phyloP scores from a whole-genome alignment of 2,113 vertebrate genomes.

The Boleophthalmus pectinirostris region DNA sequence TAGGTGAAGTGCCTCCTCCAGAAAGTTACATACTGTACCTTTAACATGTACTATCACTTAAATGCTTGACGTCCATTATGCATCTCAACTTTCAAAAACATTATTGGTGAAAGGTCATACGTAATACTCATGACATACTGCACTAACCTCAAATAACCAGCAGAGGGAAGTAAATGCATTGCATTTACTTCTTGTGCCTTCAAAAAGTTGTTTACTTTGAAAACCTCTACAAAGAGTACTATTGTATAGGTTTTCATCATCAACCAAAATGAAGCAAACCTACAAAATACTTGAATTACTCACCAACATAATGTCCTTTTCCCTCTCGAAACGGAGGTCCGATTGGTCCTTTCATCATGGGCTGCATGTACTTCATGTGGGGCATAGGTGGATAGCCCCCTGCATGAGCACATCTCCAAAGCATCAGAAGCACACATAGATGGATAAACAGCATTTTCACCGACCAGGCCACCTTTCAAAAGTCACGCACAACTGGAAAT shows the following conservation, averaged over 20 bases:
- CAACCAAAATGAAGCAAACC: not conserved
- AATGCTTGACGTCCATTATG: not conserved
- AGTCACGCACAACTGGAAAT: slow-evolving; percentile 50
- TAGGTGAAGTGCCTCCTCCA: no score
- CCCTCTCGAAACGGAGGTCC: slow-evolving; percentile 97
- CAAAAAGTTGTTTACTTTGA: not conserved
- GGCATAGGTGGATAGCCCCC: slow-evolving; percentile 85
- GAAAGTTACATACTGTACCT: no score
- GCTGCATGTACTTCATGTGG: slow-evolving; percentile 94
- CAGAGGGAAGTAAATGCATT: slow-evolving; percentile 1
- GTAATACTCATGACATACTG: not conserved
- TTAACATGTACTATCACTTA: not conserved
- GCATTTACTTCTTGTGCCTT: not conserved
- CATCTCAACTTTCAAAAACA: not conserved
- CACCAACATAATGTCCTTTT: slow-evolving; percentile 97
- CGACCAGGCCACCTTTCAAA: slow-evolving; percentile 50
- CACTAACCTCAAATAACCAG: not conserved
- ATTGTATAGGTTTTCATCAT: not conserved
- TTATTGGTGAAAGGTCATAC: no score
- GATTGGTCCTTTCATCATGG: slow-evolving; percentile 96
- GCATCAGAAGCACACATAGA: slow-evolving; percentile 76
- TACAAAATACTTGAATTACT: slow-evolving; percentile 58
- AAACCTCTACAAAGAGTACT: not conserved
- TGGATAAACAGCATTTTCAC: slow-evolving; percentile 71
- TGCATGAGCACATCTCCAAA: slow-evolving; percentile 65